These are phyloP conservation scores for Psittacula cyanocephala DNA, from an alignment of 2,113 vertebrate genomes.

Conservation along the genomic window DNA sequence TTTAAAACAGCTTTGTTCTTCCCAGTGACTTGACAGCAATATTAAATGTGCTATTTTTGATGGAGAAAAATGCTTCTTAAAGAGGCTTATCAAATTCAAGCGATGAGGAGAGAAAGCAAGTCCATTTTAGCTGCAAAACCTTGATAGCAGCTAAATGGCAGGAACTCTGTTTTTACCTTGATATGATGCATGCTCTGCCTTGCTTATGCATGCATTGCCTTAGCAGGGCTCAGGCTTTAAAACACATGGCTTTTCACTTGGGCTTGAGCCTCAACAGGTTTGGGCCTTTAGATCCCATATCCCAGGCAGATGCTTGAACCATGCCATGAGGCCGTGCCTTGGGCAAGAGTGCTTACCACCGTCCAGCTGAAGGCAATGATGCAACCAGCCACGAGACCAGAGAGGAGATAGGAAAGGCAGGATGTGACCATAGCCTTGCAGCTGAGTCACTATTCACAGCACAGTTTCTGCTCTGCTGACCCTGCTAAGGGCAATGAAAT, in stretches of 20 bases:
- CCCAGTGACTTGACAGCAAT: background rate
- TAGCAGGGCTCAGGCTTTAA: background rate
- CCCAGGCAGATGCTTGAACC: accelerated
- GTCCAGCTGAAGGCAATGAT: accelerated
- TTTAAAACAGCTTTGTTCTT: background rate
- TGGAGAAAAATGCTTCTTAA: background rate
- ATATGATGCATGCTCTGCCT: background rate
- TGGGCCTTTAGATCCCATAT: background rate
- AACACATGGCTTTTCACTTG: background rate
- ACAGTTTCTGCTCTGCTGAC: background rate
- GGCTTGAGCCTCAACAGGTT: background rate
- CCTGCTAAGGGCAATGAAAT: accelerated
- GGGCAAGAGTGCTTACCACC: background rate
- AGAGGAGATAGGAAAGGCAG: background rate
- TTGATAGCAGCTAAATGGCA: background rate
- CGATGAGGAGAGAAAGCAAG: background rate
- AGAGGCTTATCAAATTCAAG: background rate
- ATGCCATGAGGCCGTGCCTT: background rate
- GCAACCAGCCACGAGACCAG: accelerated
- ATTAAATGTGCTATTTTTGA: background rate
- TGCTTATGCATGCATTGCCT: background rate
- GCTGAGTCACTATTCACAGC: accelerated
- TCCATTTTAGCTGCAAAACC: background rate
- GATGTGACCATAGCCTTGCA: background rate
- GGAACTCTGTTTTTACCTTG: background rate